A percentile compares a stretch with the other conserved stretches of the same genome.
Evolutionary conservation across 2,797 vertebrate species (phyloP).

Genomic region (Betta splendens): DNA sequence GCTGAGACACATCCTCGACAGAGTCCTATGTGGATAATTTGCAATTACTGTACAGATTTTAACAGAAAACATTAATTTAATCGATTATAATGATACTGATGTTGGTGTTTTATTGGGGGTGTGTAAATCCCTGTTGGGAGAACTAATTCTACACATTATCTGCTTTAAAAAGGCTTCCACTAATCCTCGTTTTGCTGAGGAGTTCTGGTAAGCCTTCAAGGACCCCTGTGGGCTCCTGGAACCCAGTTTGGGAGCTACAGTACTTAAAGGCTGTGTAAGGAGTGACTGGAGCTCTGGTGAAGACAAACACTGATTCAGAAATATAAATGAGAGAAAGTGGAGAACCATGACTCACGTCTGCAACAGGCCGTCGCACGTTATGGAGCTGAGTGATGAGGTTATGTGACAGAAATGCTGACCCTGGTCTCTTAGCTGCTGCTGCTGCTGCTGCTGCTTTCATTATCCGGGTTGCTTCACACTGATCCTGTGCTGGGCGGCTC

Average conservation of each 20-base stretch:
- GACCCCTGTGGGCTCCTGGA: conserved; percentile 1
- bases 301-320: conserved; percentile 5
- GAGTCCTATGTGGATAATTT: no score
- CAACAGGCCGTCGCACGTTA: background rate
- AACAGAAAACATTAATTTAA: background rate
- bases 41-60: no score
- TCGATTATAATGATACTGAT: background rate
- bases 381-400: conserved; percentile 23
- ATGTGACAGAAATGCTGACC: conserved; percentile 32
- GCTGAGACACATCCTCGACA: no score
- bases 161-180: conserved; percentile 15
- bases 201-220: conserved; percentile 17
- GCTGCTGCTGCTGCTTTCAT: conserved; percentile 18
- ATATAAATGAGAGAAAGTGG: conserved; percentile 14
- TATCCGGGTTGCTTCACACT: conserved; percentile 37
- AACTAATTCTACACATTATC: conserved; percentile 9
- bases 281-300: conserved; percentile 16
- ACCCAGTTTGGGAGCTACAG: conserved; percentile 12
- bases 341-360: conserved; percentile 8
- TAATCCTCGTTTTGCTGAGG: conserved; percentile 27
- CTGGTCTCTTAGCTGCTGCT: conserved; percentile 19
- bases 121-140: conserved; percentile 4
- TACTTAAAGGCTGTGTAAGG: conserved; percentile 6
- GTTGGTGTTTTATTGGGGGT: conserved; percentile 3
- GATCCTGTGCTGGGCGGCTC: conserved; percentile 32